Base-by-base conservation (phyloP, 2,113 vertebrate genomes). In the Peromyscus polionotus region DNA sequence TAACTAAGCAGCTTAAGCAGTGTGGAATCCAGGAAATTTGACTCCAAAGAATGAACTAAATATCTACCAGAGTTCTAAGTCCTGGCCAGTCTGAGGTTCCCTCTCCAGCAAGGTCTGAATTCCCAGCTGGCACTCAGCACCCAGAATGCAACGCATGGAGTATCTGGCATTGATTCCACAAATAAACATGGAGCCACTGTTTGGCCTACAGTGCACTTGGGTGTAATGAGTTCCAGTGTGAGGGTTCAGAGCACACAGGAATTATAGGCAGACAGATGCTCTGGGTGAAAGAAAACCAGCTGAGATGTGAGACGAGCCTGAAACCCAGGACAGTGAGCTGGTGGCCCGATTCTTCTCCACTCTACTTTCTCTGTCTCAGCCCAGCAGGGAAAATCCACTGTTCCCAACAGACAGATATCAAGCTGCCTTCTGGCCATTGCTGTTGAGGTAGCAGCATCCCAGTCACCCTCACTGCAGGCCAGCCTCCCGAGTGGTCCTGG, bases 1-100 rank as follows among this genome's bases (percentile, higher is more conserved):
- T n/a, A 92, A 79, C 33, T 88, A 90, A 95, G 80, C 65, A 20
- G 59, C n/a, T 94, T 72, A 96, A 80, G 57, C 87, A 73, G 13
- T 45, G 88, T 90, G 75, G 65, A 86, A 94, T 42, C 28, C 75
- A 96, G 77, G 65, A n/a, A 94, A 84, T 76, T 63, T 39, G 77
- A 94, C 33, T 54, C 42, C 63, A 48, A 73, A 95, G 51, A 70
- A 54, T 84, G 72, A 95, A 72, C 72, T 80, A 68, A 42, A 16
- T 36, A 80, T 86, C 61, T 70, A 83, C 33, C 48, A 70, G 24
- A 88, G 63, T 33, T 45, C 73, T 59, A 76, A 63, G 51, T 86
- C n/a, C 72, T 33, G 9, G 33, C 36, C 67, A 26, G 42, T 11
- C 63, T 17, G 8, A 7, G 61, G 24, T 45, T 45, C n/a, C 80